phyloP scores from a whole-genome alignment of 2,797 vertebrate genomes.

The Myripristis jacobus region DNA sequence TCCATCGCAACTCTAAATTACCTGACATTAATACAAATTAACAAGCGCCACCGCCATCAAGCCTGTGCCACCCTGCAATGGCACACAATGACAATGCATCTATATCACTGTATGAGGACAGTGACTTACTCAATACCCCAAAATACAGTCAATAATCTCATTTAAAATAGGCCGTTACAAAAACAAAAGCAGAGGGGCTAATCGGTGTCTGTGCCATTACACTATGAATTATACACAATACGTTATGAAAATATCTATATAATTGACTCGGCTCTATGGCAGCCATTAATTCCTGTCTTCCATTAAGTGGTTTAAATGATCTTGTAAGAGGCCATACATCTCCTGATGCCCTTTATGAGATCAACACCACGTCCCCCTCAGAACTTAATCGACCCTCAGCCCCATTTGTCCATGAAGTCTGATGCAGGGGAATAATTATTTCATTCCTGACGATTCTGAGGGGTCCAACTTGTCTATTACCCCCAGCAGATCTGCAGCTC shows the following conservation, averaged over 20 bases:
- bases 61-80: slow-evolving; percentile 56
- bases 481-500: slow-evolving; percentile 61
- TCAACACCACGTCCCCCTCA: slow-evolving; percentile 74
- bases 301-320: slow-evolving; percentile 86
- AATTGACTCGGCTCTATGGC: slow-evolving; percentile 81
- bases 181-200: slow-evolving; percentile 66
- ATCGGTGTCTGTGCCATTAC: slow-evolving; percentile 73
- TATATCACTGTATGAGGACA: slow-evolving; percentile 69
- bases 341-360: slow-evolving; percentile 84
- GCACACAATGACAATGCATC: slow-evolving; percentile 63
- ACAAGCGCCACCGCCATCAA: slow-evolving; percentile 72
- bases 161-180: slow-evolving; percentile 75
- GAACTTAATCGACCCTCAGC: slow-evolving; percentile 80
- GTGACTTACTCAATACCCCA: slow-evolving; percentile 60
- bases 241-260: slow-evolving; percentile 84
- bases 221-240: slow-evolving; percentile 80
- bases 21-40: slow-evolving; percentile 87
- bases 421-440: slow-evolving; percentile 78
- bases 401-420: slow-evolving; percentile 75
- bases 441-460: slow-evolving; percentile 76
- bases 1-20: slow-evolving; percentile 81
- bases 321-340: slow-evolving; percentile 83
- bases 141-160: slow-evolving; percentile 71
- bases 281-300: slow-evolving; percentile 83
- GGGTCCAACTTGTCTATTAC: slow-evolving; percentile 75